These are phyloP conservation scores for Peromyscus nudipes DNA, from an alignment of 2,797 vertebrate genomes.

Conservation along the genomic window DNA sequence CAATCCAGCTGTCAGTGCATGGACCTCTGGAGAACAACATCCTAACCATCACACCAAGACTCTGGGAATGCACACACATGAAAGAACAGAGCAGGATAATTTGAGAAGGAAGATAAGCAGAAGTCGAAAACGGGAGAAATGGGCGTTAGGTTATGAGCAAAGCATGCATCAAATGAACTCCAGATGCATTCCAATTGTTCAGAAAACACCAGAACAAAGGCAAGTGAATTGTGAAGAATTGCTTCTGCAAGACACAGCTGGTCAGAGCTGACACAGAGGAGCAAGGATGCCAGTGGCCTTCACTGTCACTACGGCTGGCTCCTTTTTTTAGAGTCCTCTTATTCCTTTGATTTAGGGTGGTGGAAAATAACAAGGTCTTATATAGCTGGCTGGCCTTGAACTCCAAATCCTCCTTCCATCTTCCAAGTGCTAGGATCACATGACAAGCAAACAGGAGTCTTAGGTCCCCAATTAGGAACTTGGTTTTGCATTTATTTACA, in stretches of 20 bases:
- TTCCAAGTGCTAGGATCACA: not conserved
- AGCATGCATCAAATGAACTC: slow-evolving; percentile 54
- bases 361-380: not conserved
- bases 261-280: not conserved
- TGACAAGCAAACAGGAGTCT: not conserved
- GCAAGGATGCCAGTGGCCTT: not conserved
- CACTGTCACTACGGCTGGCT: not conserved
- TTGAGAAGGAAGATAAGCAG: not conserved
- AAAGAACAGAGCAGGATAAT: not conserved
- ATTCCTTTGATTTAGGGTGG: not conserved
- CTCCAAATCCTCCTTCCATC: not conserved
- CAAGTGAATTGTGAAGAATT: not conserved
- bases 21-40: not conserved
- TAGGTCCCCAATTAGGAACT: not conserved
- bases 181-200: slow-evolving; percentile 59
- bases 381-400: not conserved
- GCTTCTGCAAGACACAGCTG: not conserved
- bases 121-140: not conserved
- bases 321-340: not conserved
- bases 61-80: not conserved
- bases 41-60: not conserved
- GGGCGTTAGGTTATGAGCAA: slow-evolving; percentile 20
- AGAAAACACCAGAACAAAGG: slow-evolving; percentile 55
- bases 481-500: slow-evolving; percentile 12
- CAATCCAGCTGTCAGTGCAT: not conserved